Evolutionary conservation across 2,797 vertebrate species (phyloP).

Genomic region (Ctenosaura bakeri): DNA sequence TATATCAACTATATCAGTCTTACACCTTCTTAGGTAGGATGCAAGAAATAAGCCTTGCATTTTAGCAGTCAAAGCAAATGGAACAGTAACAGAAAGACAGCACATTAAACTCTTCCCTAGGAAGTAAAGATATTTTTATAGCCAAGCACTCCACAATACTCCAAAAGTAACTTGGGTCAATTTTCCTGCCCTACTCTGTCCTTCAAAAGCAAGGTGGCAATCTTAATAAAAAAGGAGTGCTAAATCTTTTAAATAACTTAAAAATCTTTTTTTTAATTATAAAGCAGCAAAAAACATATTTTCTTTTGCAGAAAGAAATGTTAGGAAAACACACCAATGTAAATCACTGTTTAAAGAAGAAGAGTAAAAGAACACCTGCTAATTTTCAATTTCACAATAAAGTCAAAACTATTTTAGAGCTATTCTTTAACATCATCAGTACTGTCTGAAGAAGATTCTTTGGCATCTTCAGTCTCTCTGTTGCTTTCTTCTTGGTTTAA

Average conservation of each 20-base stretch:
- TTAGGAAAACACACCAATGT: constrained; percentile 77
- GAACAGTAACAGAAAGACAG: constrained; percentile 71
- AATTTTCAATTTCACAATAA: constrained; percentile 70
- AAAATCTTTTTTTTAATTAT: constrained; percentile 81
- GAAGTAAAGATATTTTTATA: constrained; percentile 72
- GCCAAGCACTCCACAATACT: constrained; percentile 64
- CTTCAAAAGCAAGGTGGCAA: constrained; percentile 82
- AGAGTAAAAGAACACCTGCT: constrained; percentile 61
- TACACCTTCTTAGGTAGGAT: constrained; percentile 65
- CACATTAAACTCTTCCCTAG: constrained; percentile 73
- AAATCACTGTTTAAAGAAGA: constrained; percentile 66
- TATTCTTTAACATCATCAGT: constrained; percentile 69
- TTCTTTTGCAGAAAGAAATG: constrained; percentile 81
- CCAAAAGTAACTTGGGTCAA: constrained; percentile 65
- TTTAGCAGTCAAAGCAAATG: constrained; percentile 65
- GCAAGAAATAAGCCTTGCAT: constrained; percentile 63
- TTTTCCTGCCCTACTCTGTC: constrained; percentile 38
- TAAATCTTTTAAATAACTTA: constrained; percentile 84
- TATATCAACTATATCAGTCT: constrained; percentile 57
- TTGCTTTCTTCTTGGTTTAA: constrained; percentile 75
- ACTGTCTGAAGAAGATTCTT: constrained; percentile 81
- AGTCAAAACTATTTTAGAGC: constrained; percentile 66
- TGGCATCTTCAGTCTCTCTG: constrained; percentile 84
- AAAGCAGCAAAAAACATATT: constrained; percentile 84
- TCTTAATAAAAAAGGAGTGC: constrained; percentile 81